Conservation (phyloP, 2,888 invertebrate genomes). For the Apodemia zela region DNA sequence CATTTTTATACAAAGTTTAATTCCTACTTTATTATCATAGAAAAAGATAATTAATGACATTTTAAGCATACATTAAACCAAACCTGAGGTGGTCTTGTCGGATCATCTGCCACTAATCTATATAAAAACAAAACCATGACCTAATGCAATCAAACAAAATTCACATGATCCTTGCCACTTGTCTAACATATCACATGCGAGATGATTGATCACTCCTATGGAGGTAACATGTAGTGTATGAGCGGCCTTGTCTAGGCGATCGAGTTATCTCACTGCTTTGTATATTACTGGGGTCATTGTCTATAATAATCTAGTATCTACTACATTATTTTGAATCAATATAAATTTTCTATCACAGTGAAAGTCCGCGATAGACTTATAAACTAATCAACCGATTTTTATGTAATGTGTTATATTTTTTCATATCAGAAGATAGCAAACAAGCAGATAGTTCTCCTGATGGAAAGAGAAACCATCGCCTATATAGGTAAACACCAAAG, state of each 20-base stretch:
- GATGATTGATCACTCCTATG: slow-evolving; percentile 4
- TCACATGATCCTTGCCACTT: slow-evolving; percentile 10
- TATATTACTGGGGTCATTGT: not conserved
- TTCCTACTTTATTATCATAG: no score
- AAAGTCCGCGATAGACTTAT: no score
- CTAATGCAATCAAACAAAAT: slow-evolving; percentile 8
- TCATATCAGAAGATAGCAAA: no score
- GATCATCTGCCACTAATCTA: not conserved
- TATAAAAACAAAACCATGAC: not conserved
- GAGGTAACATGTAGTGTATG: not conserved
- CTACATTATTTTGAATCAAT: not conserved
- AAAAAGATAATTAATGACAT: no score
- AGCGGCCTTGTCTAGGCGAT: not conserved
- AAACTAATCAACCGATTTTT: no score
- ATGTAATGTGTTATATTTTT: no score
- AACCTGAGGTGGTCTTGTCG: not conserved
- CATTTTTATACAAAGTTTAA: no score
- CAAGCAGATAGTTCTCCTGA: no score
- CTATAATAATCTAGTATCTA: not conserved
- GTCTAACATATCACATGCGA: not conserved
- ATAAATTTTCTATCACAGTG: not conserved
- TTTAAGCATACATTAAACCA: no score
- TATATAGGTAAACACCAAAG: no score
- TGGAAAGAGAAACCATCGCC: no score
- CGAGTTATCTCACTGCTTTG: slow-evolving; percentile 5